Evolutionary conservation across 2,888 invertebrate genomes (phyloP).

Genomic region (Neoitamus cyanurus): DNA sequence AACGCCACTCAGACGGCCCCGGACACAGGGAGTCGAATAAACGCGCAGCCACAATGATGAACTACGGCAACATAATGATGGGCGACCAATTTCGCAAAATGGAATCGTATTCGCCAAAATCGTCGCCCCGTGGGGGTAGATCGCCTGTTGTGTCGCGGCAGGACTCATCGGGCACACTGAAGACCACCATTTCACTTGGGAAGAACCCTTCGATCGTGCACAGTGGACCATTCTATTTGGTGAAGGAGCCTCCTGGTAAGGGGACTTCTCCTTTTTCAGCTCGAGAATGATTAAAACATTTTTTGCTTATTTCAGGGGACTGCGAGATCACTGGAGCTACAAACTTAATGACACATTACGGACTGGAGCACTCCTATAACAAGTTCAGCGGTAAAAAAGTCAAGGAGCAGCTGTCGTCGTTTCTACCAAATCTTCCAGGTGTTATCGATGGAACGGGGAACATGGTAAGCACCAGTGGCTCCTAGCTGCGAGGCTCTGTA

Average conservation of each 20-base stretch:
- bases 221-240: constrained; percentile 97
- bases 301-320: constrained; percentile 74
- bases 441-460: constrained; percentile 91
- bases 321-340: constrained; percentile 95
- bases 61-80: constrained; percentile 80
- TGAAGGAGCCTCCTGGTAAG: constrained; percentile 93
- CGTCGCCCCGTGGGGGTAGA: constrained; percentile 92
- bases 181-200: constrained; percentile 96
- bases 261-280: not conserved
- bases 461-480: constrained; percentile 66
- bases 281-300: not conserved
- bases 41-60: constrained; percentile 60
- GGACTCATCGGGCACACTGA: constrained; percentile 96
- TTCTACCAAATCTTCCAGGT: constrained; percentile 94
- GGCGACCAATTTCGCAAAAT: constrained; percentile 92
- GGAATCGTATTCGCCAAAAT: constrained; percentile 95
- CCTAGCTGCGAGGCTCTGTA: not conserved
- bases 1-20: not conserved
- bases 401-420: constrained; percentile 94
- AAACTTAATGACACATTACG: constrained; percentile 96
- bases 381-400: constrained; percentile 97
- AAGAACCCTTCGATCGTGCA: constrained; percentile 97
- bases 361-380: constrained; percentile 95
- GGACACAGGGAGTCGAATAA: not conserved
- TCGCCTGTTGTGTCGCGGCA: constrained; percentile 96